Conservation (phyloP, 1,140 invertebrate species). For the Panagrolaimus sp. region DNA sequence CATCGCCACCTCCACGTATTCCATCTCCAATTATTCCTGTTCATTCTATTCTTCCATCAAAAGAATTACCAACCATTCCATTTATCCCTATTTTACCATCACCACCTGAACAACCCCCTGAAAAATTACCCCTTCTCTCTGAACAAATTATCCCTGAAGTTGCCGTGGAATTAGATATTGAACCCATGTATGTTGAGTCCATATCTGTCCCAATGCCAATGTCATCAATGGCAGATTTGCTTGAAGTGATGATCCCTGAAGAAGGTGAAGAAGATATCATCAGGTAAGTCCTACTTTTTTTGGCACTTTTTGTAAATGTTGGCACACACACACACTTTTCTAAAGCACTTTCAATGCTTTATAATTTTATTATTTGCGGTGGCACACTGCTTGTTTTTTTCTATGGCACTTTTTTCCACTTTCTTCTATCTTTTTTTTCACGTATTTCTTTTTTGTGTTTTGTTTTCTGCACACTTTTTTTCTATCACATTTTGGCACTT, state of each 20-base stretch:
- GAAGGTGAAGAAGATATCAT: not conserved
- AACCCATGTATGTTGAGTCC: constrained; percentile 5
- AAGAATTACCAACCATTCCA: not conserved
- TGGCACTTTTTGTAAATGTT: not conserved
- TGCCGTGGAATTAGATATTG: not conserved
- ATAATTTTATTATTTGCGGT: not conserved
- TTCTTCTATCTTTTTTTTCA: not conserved
- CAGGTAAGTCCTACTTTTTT: not conserved
- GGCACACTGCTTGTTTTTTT: not conserved
- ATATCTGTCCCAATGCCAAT: not conserved
- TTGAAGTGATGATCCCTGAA: constrained; percentile 4
- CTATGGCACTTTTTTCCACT: not conserved
- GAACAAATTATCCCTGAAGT: constrained; percentile 12
- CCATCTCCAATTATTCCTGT: not conserved
- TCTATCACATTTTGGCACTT: not conserved
- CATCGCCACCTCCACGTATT: constrained; percentile 6
- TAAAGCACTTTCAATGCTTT: constrained; percentile 4
- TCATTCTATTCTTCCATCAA: not conserved
- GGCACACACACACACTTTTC: no score
- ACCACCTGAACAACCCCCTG: not conserved
- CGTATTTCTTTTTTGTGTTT: constrained; percentile 14
- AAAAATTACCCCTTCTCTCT: no score
- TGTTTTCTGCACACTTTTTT: not conserved
- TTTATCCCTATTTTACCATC: not conserved
- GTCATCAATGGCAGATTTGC: not conserved